phyloP scores from a whole-genome alignment of 1,140 invertebrate genomes.

The Papilio aristodemus region DNA sequence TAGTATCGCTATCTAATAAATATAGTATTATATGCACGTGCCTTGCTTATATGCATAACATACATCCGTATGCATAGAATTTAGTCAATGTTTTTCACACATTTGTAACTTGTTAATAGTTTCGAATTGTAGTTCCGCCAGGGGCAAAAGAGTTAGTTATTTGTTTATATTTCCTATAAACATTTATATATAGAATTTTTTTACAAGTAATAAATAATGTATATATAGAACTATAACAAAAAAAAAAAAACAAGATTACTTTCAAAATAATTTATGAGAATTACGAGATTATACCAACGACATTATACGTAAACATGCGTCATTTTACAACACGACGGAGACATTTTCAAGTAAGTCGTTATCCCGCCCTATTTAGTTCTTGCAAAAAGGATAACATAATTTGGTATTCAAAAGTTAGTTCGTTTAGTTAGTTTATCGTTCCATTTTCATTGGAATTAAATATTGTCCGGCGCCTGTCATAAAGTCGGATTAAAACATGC shows the following conservation, averaged over 20 bases:
- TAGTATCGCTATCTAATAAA: background rate
- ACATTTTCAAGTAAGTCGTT: constrained; percentile 12
- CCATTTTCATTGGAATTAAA: constrained; percentile 21
- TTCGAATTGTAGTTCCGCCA: background rate
- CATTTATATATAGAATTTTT: no score
- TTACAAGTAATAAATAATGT: no score
- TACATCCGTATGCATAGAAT: no score
- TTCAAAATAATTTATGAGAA: background rate
- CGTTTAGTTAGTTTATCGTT: constrained; percentile 18
- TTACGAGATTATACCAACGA: background rate
- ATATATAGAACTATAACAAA: no score
- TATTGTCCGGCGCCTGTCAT: constrained; percentile 10
- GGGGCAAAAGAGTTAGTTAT: background rate
- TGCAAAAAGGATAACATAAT: background rate
- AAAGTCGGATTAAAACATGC: constrained; percentile 17
- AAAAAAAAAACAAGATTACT: no score
- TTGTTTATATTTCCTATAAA: background rate
- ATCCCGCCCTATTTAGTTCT: background rate
- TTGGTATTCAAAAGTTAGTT: constrained; percentile 19
- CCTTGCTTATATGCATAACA: no score
- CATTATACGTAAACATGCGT: constrained; percentile 11
- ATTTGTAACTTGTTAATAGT: no score
- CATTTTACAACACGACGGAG: background rate
- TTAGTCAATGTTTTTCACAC: no score
- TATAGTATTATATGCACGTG: no score